A percentile compares a stretch with the other conserved stretches of the same genome.
These are phyloP conservation scores for Tor tambroides DNA, from an alignment of 2,113 vertebrate genomes.

Conservation along the genomic window DNA sequence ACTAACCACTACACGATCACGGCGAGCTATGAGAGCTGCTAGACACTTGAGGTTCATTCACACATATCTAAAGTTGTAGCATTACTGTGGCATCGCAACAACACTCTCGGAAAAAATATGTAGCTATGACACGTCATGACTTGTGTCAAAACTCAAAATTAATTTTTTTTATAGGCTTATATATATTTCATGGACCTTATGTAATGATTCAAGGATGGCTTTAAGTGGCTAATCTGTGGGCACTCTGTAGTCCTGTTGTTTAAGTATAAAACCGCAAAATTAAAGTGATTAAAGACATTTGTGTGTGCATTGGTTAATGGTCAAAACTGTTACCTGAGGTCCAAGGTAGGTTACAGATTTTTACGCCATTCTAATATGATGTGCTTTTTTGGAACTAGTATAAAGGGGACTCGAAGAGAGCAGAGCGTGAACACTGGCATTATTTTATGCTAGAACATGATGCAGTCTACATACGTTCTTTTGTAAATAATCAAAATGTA, in stretches of 20 bases:
- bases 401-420: not conserved
- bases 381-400: not conserved
- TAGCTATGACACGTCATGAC: not conserved
- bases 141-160: no score
- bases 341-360: not conserved
- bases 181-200: not conserved
- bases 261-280: not conserved
- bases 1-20: conserved; percentile 73
- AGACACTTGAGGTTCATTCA: rapidly evolving
- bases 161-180: not conserved
- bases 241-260: not conserved
- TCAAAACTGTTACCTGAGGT: not conserved
- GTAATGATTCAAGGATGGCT: not conserved
- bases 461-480: not conserved
- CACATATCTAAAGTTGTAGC: no score
- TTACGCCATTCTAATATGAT: not conserved
- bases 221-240: not conserved
- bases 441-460: no score
- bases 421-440: not conserved
- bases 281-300: not conserved
- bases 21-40: conserved; percentile 63
- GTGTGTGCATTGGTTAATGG: not conserved
- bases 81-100: not conserved
- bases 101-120: not conserved
- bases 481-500: not conserved